These are phyloP conservation scores for Thalassarche chlororhynchos DNA, from an alignment of 2,113 vertebrate species.

Conservation along the genomic window DNA sequence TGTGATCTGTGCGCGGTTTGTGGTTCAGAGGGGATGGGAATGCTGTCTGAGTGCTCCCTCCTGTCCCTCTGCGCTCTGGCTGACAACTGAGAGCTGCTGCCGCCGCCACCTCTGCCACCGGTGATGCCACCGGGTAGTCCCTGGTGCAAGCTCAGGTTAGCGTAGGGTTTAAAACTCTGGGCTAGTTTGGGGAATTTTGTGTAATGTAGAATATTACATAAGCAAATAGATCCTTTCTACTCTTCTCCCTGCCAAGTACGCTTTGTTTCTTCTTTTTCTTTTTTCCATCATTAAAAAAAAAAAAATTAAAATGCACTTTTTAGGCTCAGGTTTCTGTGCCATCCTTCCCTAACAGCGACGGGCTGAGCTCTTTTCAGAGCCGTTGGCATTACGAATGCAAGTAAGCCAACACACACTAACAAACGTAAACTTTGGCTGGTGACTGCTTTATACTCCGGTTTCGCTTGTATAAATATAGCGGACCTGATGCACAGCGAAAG, in stretches of 20 bases:
- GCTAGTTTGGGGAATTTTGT: not conserved
- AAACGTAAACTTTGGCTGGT: not conserved
- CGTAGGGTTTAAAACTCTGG: not conserved
- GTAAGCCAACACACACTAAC: not conserved
- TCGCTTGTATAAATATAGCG: no score
- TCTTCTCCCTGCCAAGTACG: fast-evolving
- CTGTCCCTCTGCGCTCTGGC: not conserved
- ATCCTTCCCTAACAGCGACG: not conserved
- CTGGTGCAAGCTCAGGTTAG: not conserved
- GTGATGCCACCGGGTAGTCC: not conserved
- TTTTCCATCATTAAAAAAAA: not conserved
- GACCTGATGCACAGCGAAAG: not conserved
- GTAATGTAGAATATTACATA: not conserved
- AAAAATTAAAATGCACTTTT: not conserved
- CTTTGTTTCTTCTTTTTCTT: not conserved
- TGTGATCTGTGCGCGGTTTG: not conserved
- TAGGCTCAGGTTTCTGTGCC: not conserved
- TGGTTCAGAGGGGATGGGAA: fast-evolving
- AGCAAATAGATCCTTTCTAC: not conserved
- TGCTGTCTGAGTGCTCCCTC: not conserved
- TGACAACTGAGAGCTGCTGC: not conserved
- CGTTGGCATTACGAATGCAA: not conserved
- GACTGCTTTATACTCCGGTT: not conserved
- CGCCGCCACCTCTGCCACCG: fast-evolving
- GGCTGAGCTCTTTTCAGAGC: not conserved